A percentile compares a stretch with the other conserved stretches of the same genome.
Conservation (phyloP, 2,888 invertebrate species). For the Theretra japonica region DNA sequence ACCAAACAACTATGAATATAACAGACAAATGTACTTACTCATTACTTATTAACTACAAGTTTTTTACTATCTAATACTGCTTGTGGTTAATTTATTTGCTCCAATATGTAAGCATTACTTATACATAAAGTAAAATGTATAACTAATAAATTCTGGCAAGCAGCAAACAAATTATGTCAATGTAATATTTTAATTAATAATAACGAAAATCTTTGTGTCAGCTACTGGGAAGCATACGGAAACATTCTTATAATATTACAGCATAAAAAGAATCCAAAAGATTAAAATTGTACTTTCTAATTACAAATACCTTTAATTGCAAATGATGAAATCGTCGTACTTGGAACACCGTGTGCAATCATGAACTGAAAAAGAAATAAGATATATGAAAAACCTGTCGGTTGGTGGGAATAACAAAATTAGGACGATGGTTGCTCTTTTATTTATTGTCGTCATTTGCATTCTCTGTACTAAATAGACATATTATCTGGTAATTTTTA, state of each 20-base stretch:
- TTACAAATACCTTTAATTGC: conserved; percentile 58
- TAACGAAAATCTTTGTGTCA: not conserved
- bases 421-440: too few species aligned
- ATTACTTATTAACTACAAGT: not conserved
- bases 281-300: not conserved
- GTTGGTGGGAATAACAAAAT: too few species aligned
- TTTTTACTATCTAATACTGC: not conserved
- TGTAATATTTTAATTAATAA: not conserved
- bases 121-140: not conserved
- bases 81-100: conserved; percentile 1
- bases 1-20: not conserved
- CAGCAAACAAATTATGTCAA: not conserved
- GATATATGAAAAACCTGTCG: conserved; percentile 24
- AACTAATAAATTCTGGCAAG: not conserved
- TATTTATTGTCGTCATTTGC: too few species aligned
- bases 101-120: conserved; percentile 2
- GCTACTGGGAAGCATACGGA: conserved; percentile 6
- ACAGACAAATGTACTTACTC: not conserved
- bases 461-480: too few species aligned
- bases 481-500: too few species aligned
- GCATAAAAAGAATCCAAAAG: not conserved
- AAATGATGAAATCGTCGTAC: conserved; percentile 52
- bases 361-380: conserved; percentile 69
- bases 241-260: not conserved
- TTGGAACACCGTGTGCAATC: conserved; percentile 60